A percentile compares a stretch with the other conserved stretches of the same genome.
Evolutionary conservation across 2,797 vertebrate species (phyloP).

Genomic region (Calcarius lapponicus): DNA sequence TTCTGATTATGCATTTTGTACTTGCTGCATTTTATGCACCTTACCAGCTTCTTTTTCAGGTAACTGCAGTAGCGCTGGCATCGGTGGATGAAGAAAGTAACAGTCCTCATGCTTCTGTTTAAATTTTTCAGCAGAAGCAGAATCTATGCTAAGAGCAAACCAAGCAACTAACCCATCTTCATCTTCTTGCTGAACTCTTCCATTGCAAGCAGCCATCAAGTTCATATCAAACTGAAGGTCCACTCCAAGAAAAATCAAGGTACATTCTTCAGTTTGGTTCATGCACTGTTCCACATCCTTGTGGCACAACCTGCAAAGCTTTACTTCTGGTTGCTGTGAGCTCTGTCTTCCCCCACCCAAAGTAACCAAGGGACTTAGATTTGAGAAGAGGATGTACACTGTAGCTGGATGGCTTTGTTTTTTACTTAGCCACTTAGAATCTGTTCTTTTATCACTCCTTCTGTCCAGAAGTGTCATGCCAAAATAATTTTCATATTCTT

Average conservation of each 20-base stretch:
- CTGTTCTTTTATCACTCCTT: conserved; percentile 85
- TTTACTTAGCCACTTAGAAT: conserved; percentile 81
- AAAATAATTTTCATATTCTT: conserved; percentile 86
- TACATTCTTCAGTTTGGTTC: conserved; percentile 67
- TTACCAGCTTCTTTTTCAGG: conserved; percentile 91
- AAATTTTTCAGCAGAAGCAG: conserved; percentile 76
- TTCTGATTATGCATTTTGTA: neutral
- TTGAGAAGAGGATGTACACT: conserved; percentile 88
- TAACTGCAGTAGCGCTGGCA: conserved; percentile 86
- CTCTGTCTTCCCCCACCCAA: conserved; percentile 39
- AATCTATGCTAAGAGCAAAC: conserved; percentile 86
- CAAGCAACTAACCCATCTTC: conserved; percentile 83
- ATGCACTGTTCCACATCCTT: conserved; percentile 79
- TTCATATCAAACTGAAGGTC: conserved; percentile 73
- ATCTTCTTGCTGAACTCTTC: neutral
- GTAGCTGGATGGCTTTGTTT: conserved; percentile 78
- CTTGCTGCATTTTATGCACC: conserved; percentile 8
- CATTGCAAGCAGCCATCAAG: neutral
- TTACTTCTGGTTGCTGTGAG: conserved; percentile 69
- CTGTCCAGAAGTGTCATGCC: conserved; percentile 85
- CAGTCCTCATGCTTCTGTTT: conserved; percentile 75
- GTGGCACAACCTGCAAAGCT: conserved; percentile 80
- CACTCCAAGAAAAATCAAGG: conserved; percentile 88
- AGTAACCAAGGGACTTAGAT: conserved; percentile 84
- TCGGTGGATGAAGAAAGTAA: conserved; percentile 82